phyloP scores from a whole-genome alignment of 2,888 invertebrate genomes.

The Drosophila atripex region DNA sequence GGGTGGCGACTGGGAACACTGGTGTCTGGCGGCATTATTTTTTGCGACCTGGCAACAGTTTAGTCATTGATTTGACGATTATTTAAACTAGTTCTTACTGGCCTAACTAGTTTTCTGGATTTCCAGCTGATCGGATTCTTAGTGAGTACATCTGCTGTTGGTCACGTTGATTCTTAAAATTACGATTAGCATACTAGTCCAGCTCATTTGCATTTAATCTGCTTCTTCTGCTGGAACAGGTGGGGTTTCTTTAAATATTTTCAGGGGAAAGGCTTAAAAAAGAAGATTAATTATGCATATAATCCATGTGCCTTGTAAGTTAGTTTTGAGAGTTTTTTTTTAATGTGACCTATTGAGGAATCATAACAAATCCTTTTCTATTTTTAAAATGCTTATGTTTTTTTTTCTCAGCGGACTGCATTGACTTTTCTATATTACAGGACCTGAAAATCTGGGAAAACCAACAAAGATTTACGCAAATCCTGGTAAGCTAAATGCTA shows the following conservation, averaged over 20 bases:
- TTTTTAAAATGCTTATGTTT: neutral
- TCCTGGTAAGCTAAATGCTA: conserved; percentile 38
- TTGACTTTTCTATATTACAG: neutral
- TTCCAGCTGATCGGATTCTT: conserved; percentile 19
- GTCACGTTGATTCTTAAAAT: conserved; percentile 13
- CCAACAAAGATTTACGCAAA: conserved; percentile 71
- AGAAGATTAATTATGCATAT: no score
- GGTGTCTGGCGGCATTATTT: neutral
- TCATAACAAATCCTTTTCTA: neutral
- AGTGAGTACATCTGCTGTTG: neutral
- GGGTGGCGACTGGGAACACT: conserved; percentile 8
- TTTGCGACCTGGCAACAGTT: conserved; percentile 24
- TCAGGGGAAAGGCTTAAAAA: no score
- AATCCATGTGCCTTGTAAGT: no score
- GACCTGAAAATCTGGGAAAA: conserved; percentile 9
- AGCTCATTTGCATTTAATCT: conserved; percentile 11
- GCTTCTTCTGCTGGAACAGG: no score
- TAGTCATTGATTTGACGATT: conserved; percentile 4
- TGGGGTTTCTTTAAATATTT: no score
- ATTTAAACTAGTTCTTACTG: conserved; percentile 4
- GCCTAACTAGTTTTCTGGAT: conserved; percentile 18
- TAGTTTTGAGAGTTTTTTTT: no score
- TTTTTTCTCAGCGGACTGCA: neutral
- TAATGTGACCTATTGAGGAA: no score
- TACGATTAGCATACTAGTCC: conserved; percentile 20